A percentile compares a stretch with the other conserved stretches of the same genome.
Evolutionary conservation across 1,140 invertebrate genomes (phyloP).

Genomic region (Doryteuthis pealeii): DNA sequence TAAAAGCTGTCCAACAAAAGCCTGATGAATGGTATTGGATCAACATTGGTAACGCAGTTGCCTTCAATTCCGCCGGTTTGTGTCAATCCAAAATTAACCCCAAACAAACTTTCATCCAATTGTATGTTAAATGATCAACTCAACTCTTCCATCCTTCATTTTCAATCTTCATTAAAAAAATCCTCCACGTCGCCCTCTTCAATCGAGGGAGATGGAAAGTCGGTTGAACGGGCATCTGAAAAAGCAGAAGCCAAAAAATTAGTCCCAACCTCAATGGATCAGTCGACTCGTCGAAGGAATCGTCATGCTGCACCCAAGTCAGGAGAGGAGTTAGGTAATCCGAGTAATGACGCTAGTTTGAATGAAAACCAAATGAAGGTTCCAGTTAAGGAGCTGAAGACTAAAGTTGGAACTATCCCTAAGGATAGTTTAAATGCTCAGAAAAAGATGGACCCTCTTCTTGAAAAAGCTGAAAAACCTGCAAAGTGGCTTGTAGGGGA

Average conservation of each 20-base stretch:
- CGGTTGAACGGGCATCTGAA: background rate
- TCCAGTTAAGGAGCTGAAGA: background rate
- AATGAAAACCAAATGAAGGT: background rate
- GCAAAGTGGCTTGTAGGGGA: slow-evolving; percentile 66
- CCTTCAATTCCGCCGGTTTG: background rate
- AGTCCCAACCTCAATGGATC: background rate
- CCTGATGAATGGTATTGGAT: slow-evolving; percentile 5
- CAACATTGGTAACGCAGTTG: slow-evolving; percentile 5
- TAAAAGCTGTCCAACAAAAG: background rate
- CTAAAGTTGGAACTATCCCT: background rate
- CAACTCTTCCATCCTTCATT: background rate
- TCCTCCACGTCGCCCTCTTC: background rate
- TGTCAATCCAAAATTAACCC: background rate
- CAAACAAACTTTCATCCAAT: background rate
- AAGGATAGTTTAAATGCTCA: background rate
- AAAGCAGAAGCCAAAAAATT: background rate
- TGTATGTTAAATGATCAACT: background rate
- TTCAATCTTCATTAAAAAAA: background rate
- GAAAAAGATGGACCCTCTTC: background rate
- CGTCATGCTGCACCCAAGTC: background rate
- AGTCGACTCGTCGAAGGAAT: background rate
- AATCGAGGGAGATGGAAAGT: background rate
- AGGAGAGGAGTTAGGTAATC: too few relatives aligned
- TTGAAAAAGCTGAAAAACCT: slow-evolving; percentile 35
- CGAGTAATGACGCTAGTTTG: background rate